These are phyloP conservation scores for Choloepus hoffmanni DNA, from an alignment of 2,113 vertebrate genomes.

Conservation along the genomic window DNA sequence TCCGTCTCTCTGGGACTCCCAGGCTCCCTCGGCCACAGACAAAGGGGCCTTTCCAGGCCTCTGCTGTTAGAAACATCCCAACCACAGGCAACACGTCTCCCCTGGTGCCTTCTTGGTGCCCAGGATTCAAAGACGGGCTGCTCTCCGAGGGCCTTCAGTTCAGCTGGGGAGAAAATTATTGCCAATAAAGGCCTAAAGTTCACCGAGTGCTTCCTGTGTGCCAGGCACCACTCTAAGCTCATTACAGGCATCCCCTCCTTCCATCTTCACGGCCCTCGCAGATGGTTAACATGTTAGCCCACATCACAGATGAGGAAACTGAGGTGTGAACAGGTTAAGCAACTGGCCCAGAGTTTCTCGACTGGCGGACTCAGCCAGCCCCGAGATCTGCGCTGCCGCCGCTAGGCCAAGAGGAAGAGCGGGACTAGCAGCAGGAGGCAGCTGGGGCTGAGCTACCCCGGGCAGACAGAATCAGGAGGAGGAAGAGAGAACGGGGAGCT, in stretches of 20 bases:
- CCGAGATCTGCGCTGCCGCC: rapidly evolving
- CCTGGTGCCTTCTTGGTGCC: neutral
- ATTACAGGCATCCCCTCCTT: too few relatives aligned
- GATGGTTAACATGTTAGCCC: too few relatives aligned
- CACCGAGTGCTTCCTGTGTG: too few relatives aligned
- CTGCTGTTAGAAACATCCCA: neutral
- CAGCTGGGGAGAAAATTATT: neutral
- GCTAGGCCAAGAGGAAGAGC: neutral
- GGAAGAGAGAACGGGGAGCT: neutral
- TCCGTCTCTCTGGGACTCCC: neutral
- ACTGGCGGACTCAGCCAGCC: too few relatives aligned
- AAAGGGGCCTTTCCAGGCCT: too few relatives aligned
- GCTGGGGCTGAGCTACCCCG: neutral
- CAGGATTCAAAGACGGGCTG: neutral
- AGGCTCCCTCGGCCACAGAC: neutral
- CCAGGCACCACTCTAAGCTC: too few relatives aligned
- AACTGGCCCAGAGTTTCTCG: too few relatives aligned
- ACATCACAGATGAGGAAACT: too few relatives aligned
- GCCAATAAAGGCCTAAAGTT: neutral
- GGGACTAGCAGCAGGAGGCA: neutral
- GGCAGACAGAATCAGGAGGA: neutral
- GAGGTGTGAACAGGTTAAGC: too few relatives aligned
- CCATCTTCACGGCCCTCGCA: too few relatives aligned
- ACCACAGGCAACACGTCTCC: neutral
- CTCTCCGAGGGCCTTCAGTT: too few relatives aligned